Percentiles rank a stretch among this genome's conserved stretches.
These are phyloP conservation scores for Ophiodon elongatus DNA, from an alignment of 2,113 vertebrate genomes.

Conservation along the genomic window DNA sequence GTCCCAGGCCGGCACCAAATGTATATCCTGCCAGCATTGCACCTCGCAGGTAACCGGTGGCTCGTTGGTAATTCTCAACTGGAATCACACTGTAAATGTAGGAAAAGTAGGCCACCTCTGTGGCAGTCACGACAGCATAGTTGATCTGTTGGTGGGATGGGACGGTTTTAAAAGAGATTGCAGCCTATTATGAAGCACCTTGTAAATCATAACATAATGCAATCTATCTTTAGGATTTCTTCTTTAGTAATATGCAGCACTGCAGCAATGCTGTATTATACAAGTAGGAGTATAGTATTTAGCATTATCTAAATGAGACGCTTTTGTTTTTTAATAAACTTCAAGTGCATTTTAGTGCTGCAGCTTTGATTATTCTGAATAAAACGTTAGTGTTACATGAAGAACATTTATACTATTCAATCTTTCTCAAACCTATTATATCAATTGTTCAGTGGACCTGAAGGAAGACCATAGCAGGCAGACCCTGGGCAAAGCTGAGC, in stretches of 20 bases:
- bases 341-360: not conserved
- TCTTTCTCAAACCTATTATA: not conserved
- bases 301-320: too few species aligned
- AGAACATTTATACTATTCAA: not conserved
- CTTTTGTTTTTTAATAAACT: not conserved
- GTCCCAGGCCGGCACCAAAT: slow-evolving; percentile 76
- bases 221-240: not conserved
- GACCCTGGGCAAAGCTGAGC: slow-evolving; percentile 77
- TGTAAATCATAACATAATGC: not conserved
- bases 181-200: not conserved
- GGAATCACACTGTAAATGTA: slow-evolving; percentile 84
- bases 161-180: not conserved
- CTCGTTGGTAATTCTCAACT: slow-evolving; percentile 76
- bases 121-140: slow-evolving; percentile 79
- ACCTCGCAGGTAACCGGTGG: slow-evolving; percentile 81
- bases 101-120: slow-evolving; percentile 84
- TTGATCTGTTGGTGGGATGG: slow-evolving; percentile 63
- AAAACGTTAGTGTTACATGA: not conserved
- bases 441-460: slow-evolving; percentile 62
- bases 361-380: slow-evolving; percentile 3
- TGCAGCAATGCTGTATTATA: not conserved
- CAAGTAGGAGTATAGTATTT: too few species aligned
- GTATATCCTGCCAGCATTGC: slow-evolving; percentile 80
- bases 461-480: slow-evolving; percentile 76
- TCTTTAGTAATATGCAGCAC: not conserved